A percentile compares a stretch with the other conserved stretches of the same genome.
Evolutionary conservation across 2,113 vertebrate genomes (phyloP).

Genomic region (Antigone vipio): DNA sequence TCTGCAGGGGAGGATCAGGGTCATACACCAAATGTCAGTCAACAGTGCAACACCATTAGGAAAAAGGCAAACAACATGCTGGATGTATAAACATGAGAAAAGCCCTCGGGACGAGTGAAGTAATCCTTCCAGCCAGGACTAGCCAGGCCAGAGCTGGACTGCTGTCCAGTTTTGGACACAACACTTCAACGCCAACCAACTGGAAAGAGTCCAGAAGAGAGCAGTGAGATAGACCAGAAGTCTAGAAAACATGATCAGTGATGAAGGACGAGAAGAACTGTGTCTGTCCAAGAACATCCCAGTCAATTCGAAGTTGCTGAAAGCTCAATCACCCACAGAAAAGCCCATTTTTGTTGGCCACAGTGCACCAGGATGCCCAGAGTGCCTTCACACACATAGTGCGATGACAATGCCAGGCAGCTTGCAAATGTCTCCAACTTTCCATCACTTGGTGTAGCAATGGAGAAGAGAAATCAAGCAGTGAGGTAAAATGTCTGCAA

Average conservation of each 20-base stretch:
- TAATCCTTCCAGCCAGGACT: not conserved
- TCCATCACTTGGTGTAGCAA: not conserved
- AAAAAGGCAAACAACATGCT: not conserved
- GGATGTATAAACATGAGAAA: not conserved
- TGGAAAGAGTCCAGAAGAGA: not conserved
- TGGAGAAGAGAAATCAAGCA: not conserved
- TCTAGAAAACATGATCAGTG: not conserved
- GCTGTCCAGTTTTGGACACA: not conserved
- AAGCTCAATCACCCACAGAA: not conserved
- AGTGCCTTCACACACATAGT: not conserved
- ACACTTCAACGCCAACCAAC: not conserved
- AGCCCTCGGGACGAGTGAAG: not conserved
- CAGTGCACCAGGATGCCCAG: not conserved
- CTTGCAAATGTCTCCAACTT: not conserved
- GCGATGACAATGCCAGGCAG: not conserved
- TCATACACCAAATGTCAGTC: not conserved
- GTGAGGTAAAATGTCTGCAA: not conserved
- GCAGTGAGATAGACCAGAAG: not conserved
- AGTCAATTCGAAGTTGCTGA: not conserved
- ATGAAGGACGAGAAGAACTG: not conserved
- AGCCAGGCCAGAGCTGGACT: not conserved
- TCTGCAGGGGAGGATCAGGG: not conserved
- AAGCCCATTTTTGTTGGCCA: not conserved
- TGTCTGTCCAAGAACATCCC: not conserved
- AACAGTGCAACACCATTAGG: not conserved